phyloP scores from a whole-genome alignment of 2,113 vertebrate species.

The Delphinus delphis region DNA sequence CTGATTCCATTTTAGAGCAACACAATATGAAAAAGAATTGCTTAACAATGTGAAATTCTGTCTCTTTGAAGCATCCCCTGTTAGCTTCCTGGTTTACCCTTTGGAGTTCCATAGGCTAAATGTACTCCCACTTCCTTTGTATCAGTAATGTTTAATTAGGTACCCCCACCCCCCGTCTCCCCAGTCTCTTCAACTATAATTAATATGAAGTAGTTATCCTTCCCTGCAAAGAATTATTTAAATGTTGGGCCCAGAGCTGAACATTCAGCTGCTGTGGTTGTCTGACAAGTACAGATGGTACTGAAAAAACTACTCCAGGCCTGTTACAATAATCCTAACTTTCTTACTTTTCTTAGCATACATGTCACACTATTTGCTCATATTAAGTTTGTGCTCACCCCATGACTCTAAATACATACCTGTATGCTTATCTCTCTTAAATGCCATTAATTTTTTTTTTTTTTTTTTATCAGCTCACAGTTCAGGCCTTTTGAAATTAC shows the following conservation, averaged over 20 bases:
- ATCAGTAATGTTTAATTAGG: background rate
- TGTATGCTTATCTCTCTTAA: background rate
- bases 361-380: background rate
- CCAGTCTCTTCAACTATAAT: background rate
- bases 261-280: background rate
- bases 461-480: background rate
- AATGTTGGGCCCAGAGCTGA: background rate
- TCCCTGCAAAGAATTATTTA: background rate
- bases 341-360: background rate
- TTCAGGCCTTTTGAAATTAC: conserved; percentile 5
- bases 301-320: background rate
- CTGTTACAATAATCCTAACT: background rate
- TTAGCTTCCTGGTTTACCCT: background rate
- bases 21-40: background rate
- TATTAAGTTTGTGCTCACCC: background rate
- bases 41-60: background rate
- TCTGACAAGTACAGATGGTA: background rate
- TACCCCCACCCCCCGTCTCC: background rate
- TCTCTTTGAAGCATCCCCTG: background rate
- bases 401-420: background rate
- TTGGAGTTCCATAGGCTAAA: background rate
- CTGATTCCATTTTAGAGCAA: background rate
- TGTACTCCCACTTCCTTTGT: background rate
- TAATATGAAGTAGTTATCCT: background rate
- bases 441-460: background rate